Base-by-base conservation (phyloP, 2,113 vertebrate species). In the Pelecanus crispus region DNA sequence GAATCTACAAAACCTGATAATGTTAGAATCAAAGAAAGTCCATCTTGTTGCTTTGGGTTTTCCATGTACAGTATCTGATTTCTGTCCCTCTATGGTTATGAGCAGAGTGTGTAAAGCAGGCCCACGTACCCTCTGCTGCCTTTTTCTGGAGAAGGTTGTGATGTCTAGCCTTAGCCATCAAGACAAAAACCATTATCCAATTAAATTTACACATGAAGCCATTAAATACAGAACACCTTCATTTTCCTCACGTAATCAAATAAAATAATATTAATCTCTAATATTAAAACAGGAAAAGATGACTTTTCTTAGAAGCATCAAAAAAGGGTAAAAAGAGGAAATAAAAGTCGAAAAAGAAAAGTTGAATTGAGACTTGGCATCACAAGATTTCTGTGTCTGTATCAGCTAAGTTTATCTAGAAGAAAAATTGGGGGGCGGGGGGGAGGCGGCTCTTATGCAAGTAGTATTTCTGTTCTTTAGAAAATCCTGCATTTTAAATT, bases 61-160 rank as follows among this genome's bases (percentile, higher is more conserved):
- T 49, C 53, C 36, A 47, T 1, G 2, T 15, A 29, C 2, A 18
- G 15, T 9, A 22, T 9, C 9, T 3, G 0, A 24, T 45, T 86
- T 83, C 59, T 81, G 34, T 19, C 31, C 13, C 34, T 25, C 26
- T 17, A 0, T 3, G 4, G 15, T 22, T 70, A 53, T 0, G 0
- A 89, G 4, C 32, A 61, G 55, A 28, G 24, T 28, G 11, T 25
- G 22, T 63, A 72, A 61, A 73, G 21, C 10, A 36, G 18, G 31
- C 20, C 18, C 32, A 52, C 0, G 0, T 1, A 44, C 13, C 12
- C 44, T 44, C 55, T 66, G 0, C 15, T 68, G 20, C 56, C 53
- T 68, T 59, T 29, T 42, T 17, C 49, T n/a, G 36, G 8, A 65
- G 22, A 34, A 49, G 9, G 8, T 21, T 22, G 16, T 0, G 0